Percentiles rank a stretch among this genome's conserved stretches.
phyloP scores from a whole-genome alignment of 1,140 invertebrate genomes.

The Gyrodactylus salaris region DNA sequence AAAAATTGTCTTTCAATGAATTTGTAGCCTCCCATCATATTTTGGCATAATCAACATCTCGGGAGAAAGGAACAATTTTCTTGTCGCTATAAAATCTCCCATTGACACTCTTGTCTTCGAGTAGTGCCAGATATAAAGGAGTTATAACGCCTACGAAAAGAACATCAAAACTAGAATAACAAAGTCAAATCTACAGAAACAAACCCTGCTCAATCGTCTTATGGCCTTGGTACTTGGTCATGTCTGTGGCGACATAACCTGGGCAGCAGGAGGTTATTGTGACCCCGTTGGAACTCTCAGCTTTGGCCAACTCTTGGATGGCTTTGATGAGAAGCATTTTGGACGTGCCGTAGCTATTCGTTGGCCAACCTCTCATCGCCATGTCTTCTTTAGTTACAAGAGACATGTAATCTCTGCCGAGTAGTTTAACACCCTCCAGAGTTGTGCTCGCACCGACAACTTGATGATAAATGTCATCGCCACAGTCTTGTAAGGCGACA shows the following conservation, averaged over 20 bases:
- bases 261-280: conserved; percentile 17
- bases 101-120: background rate
- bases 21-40: no score
- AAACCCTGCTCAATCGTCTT: conserved; percentile 31
- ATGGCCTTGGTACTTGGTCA: conserved; percentile 32
- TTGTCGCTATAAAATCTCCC: background rate
- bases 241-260: conserved; percentile 36
- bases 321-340: conserved; percentile 23
- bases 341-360: conserved; percentile 29
- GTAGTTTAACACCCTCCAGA: background rate
- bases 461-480: conserved; percentile 14
- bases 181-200: no score
- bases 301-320: background rate
- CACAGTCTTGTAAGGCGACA: conserved; percentile 21
- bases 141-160: background rate
- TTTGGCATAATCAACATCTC: no score
- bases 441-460: conserved; percentile 23
- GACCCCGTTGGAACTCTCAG: background rate
- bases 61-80: background rate
- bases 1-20: no score
- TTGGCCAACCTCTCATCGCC: conserved; percentile 27
- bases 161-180: no score
- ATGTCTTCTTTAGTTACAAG: conserved; percentile 24
- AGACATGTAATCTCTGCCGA: conserved; percentile 26
- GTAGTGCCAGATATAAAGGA: background rate